Evolutionary conservation across 2,888 invertebrate genomes (phyloP).

Genomic region (Trichopria drosophilae): DNA sequence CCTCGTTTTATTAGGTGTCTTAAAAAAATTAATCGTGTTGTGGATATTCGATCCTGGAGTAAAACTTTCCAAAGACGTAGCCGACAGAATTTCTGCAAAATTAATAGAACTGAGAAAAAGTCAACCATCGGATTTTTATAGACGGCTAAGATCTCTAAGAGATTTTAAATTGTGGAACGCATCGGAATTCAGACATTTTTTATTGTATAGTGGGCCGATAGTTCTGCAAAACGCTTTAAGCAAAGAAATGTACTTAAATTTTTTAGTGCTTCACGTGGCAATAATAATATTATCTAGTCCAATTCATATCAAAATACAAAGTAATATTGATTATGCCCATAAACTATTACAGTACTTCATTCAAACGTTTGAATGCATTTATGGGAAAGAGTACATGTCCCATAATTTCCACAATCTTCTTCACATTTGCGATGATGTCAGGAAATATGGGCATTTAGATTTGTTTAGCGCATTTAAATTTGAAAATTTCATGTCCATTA

Average conservation of each 20-base stretch:
- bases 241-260: conserved; percentile 35
- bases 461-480: conserved; percentile 43
- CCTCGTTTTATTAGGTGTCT: conserved; percentile 43
- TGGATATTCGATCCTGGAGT: conserved; percentile 37
- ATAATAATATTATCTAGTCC: conserved; percentile 35
- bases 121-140: conserved; percentile 30
- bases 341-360: conserved; percentile 36
- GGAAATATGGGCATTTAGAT: conserved; percentile 41
- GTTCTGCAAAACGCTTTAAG: conserved; percentile 33
- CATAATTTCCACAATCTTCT: conserved; percentile 47
- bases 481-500: conserved; percentile 41
- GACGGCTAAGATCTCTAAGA: conserved; percentile 39
- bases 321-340: conserved; percentile 32
- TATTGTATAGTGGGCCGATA: conserved; percentile 42
- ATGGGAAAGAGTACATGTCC: conserved; percentile 33
- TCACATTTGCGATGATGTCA: conserved; percentile 42
- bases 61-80: conserved; percentile 2
- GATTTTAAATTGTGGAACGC: conserved; percentile 45
- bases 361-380: conserved; percentile 27
- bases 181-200: conserved; percentile 43
- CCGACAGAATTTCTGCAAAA: conserved; percentile 1
- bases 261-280: conserved; percentile 36
- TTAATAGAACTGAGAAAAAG: no score
- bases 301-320: conserved; percentile 1
- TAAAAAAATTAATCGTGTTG: conserved; percentile 40